Evolutionary conservation across 1,140 invertebrate species (phyloP), one percentile per base, ranked within the genome.

Genomic region (Philotrypesis tridentata): DNA sequence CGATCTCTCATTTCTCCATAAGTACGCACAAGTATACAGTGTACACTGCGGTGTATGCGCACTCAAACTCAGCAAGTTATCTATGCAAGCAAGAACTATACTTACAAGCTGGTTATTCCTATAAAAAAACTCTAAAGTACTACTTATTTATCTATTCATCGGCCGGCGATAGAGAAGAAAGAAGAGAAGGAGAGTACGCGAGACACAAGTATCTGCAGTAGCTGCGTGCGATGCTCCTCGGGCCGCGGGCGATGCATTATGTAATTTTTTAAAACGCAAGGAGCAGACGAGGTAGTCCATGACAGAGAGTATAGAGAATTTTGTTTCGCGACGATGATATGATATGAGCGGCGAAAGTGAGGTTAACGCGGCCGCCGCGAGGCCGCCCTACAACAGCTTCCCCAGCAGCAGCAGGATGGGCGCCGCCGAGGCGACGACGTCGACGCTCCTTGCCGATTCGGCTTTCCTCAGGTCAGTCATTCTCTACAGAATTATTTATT

Each of bases 261-360:
- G 61, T 77, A 77, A 77, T 77, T 43, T 40, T 65, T 17, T 23
- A 77, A 27, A 43, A 40, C 9, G 40, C 60, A 76, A 25, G 61
- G 27, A 25, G 61, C 23, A 25, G 61, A 65, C 25, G 61, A 65
- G 61, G 25, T 25, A 3, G 23, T 65, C n/a, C 8, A 1, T 9
- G 23, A 17, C 23, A 9, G 61, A 25, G 61, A 27, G 25, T 25
- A 11, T 65, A 65, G 21, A 61, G 60, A 2, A 12, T 1, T 61
- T 6, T 6, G 21, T 6, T n/a, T 12, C 23, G 2, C 8, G 74
- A 61, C 60, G 67, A 17, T n/a, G 21, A 12, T 33, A 29, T 72
- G 37, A 40, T 72, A 79, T 79, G 77, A 71, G 43, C 67, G 67
- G 43, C 43, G 67, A 79, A 79, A 79, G 77, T 79, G 77, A 79